These are phyloP conservation scores for Leptopilina boulardi DNA, from an alignment of 1,140 invertebrate species.

Conservation along the genomic window DNA sequence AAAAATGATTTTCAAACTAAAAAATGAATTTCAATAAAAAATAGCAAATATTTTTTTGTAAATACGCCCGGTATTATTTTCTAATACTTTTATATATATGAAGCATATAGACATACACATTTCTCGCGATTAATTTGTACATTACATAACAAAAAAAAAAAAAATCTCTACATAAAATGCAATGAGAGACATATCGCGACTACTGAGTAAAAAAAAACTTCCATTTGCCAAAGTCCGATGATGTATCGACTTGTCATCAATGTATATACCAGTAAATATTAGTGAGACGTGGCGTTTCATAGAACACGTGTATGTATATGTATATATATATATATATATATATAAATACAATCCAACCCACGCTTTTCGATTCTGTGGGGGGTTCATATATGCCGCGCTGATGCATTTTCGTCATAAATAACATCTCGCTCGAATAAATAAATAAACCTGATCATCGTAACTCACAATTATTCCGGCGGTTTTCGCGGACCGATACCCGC, in stretches of 20 bases:
- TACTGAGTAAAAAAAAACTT: neutral
- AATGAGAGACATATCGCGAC: neutral
- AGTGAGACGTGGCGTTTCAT: neutral
- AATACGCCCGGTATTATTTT: too few relatives aligned
- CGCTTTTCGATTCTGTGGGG: conserved; percentile 4
- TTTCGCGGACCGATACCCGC: conserved; percentile 51
- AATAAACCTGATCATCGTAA: conserved; percentile 61
- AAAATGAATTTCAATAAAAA: too few relatives aligned
- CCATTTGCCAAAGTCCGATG: conserved; percentile 28
- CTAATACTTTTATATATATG: too few relatives aligned
- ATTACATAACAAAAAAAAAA: neutral
- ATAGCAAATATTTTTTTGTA: too few relatives aligned
- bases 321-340: too few relatives aligned
- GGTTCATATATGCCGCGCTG: conserved; percentile 43
- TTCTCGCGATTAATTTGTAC: conserved; percentile 17
- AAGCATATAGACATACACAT: too few relatives aligned
- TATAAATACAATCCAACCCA: conserved; percentile 40
- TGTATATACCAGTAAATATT: conserved; percentile 21
- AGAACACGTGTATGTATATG: neutral
- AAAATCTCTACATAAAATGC: neutral
- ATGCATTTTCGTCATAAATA: conserved; percentile 63
- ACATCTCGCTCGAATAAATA: conserved; percentile 56
- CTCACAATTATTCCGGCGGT: conserved; percentile 58
- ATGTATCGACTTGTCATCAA: conserved; percentile 27
- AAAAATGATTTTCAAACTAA: too few relatives aligned